Conservation (phyloP, 2,797 vertebrate species). For the Rhinella marina region DNA sequence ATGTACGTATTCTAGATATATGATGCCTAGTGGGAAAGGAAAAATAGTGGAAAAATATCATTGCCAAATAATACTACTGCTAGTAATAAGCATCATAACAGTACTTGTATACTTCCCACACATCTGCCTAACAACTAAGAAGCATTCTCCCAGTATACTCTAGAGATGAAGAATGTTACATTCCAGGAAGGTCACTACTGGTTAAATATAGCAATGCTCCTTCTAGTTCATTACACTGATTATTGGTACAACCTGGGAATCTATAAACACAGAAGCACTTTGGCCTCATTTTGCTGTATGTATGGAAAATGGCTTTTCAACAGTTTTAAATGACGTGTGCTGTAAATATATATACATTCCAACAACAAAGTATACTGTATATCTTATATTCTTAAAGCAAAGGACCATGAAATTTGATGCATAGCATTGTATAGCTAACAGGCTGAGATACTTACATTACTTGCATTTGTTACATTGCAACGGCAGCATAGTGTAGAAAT, state of each 20-base stretch:
- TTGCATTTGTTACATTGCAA: slow-evolving; percentile 7
- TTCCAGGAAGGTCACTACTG: slow-evolving; percentile 61
- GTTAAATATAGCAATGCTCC: slow-evolving; percentile 67
- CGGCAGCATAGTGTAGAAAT: neutral
- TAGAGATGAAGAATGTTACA: slow-evolving; percentile 33
- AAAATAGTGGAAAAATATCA: too few species aligned
- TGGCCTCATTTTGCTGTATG: slow-evolving; percentile 61
- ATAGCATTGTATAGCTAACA: slow-evolving; percentile 1
- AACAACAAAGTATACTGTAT: neutral
- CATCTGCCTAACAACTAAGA: neutral
- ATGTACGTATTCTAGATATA: too few species aligned
- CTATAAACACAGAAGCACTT: slow-evolving; percentile 68
- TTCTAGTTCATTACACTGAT: slow-evolving; percentile 66
- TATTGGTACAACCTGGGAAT: slow-evolving; percentile 67
- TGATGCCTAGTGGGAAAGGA: too few species aligned
- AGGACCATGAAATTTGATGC: neutral
- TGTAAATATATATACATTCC: neutral
- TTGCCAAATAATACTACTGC: too few species aligned
- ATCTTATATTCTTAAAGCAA: neutral
- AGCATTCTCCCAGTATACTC: neutral
- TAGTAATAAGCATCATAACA: too few species aligned
- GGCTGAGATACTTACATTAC: neutral
- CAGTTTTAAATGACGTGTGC: slow-evolving; percentile 14
- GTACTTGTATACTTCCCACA: neutral
- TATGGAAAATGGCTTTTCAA: slow-evolving; percentile 51